A percentile compares a stretch with the other conserved stretches of the same genome.
Conservation (phyloP, 1,140 invertebrate species). For the Drosophila bifasciata region DNA sequence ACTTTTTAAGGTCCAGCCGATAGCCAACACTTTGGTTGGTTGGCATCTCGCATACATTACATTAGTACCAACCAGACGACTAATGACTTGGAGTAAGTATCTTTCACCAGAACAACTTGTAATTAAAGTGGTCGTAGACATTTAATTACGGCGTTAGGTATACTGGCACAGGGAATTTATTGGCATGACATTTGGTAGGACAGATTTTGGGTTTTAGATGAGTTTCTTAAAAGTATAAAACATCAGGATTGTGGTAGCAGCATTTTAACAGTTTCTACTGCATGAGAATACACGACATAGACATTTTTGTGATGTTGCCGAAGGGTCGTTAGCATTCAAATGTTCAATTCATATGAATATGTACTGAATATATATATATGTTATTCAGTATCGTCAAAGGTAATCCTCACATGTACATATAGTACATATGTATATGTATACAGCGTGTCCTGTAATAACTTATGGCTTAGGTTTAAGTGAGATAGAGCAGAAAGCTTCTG, state of each 20-base stretch:
- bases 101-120: conserved; percentile 54
- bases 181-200: conserved; percentile 49
- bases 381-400: too few species aligned
- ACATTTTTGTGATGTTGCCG: conserved; percentile 21
- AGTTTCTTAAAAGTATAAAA: too few species aligned
- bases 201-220: conserved; percentile 24
- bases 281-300: conserved; percentile 48
- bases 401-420: too few species aligned
- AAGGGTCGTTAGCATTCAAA: too few species aligned
- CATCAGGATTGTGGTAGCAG: too few species aligned
- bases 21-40: conserved; percentile 34
- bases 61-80: conserved; percentile 31
- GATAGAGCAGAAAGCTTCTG: too few species aligned
- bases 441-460: too few species aligned
- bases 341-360: too few species aligned
- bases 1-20: conserved; percentile 1
- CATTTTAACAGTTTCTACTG: conserved; percentile 28
- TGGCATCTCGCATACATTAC: conserved; percentile 14
- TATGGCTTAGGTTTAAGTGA: too few species aligned
- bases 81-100: conserved; percentile 46
- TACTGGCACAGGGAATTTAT: conserved; percentile 49
- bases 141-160: conserved; percentile 55
- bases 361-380: too few species aligned
- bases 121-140: conserved; percentile 60
- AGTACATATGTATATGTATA: too few species aligned